Conservation (phyloP, 2,113 vertebrate genomes). For the Sphyrna mokarran region DNA sequence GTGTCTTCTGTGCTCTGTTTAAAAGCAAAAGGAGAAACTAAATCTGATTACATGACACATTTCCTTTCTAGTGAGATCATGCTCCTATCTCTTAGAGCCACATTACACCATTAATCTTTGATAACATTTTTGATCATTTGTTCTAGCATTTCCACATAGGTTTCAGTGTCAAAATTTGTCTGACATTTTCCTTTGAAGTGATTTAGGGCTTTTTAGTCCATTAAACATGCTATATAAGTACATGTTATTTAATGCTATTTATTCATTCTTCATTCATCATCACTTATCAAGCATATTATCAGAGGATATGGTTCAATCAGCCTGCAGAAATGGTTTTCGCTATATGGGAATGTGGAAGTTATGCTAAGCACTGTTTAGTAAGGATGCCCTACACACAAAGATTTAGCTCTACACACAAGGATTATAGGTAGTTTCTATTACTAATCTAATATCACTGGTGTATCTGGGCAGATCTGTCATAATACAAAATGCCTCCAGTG, state of each 20-base stretch:
- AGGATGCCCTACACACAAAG: neutral
- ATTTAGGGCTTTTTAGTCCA: neutral
- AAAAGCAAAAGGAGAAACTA: too few species aligned
- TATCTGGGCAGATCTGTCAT: neutral
- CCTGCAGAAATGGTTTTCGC: neutral
- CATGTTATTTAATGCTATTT: neutral
- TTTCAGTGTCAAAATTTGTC: neutral
- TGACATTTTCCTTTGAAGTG: neutral
- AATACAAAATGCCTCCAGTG: neutral
- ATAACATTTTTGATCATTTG: neutral
- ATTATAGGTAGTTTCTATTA: neutral
- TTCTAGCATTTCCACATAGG: neutral
- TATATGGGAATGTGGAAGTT: neutral
- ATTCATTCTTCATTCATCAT: neutral
- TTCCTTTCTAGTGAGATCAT: too few species aligned
- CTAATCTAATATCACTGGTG: neutral
- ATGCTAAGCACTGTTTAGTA: neutral
- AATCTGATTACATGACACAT: too few species aligned
- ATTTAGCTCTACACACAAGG: neutral
- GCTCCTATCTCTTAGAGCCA: neutral
- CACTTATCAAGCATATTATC: neutral
- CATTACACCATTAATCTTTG: neutral
- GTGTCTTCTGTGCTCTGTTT: too few species aligned
- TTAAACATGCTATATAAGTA: neutral
- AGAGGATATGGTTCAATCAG: neutral